Percentiles rank a stretch among this genome's conserved stretches.
These are phyloP conservation scores for Caenorhabditis wallacei DNA, from an alignment of 2,888 invertebrate species.

Conservation along the genomic window DNA sequence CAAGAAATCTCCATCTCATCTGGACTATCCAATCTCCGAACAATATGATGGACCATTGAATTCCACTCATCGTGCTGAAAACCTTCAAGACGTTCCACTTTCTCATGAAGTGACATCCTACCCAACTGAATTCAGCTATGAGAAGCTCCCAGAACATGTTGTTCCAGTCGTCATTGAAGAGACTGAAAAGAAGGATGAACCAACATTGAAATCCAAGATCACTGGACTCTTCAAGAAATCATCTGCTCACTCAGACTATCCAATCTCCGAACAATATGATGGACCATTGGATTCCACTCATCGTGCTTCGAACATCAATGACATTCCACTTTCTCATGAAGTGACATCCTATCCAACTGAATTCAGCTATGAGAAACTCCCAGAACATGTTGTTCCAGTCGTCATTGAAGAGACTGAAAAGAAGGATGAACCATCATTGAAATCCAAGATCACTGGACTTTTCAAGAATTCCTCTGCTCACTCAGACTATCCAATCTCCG, in stretches of 20 bases:
- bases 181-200: not conserved
- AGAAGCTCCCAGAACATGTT: not conserved
- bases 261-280: slow-evolving; percentile 24
- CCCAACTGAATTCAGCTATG: slow-evolving; percentile 1
- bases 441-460: slow-evolving; percentile 61
- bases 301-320: slow-evolving; percentile 5
- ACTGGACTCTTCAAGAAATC: not conserved
- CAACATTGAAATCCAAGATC: not conserved
- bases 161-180: not conserved
- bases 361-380: slow-evolving; percentile 41
- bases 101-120: slow-evolving; percentile 5
- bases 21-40: slow-evolving; percentile 66
- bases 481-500: slow-evolving; percentile 66
- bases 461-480: slow-evolving; percentile 64
- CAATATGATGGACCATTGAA: slow-evolving; percentile 67
- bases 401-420: slow-evolving; percentile 34
- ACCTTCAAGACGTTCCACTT: slow-evolving; percentile 60
- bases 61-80: slow-evolving; percentile 48
- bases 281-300: slow-evolving; percentile 43
- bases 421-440: slow-evolving; percentile 43
- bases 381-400: slow-evolving; percentile 37
- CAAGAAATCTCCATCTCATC: slow-evolving; percentile 62
- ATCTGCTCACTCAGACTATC: not conserved
- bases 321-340: slow-evolving; percentile 6
- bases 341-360: slow-evolving; percentile 1